A percentile compares a stretch with the other conserved stretches of the same genome.
phyloP scores from a whole-genome alignment of 2,797 vertebrate species.

The Pangasius larnaudii region DNA sequence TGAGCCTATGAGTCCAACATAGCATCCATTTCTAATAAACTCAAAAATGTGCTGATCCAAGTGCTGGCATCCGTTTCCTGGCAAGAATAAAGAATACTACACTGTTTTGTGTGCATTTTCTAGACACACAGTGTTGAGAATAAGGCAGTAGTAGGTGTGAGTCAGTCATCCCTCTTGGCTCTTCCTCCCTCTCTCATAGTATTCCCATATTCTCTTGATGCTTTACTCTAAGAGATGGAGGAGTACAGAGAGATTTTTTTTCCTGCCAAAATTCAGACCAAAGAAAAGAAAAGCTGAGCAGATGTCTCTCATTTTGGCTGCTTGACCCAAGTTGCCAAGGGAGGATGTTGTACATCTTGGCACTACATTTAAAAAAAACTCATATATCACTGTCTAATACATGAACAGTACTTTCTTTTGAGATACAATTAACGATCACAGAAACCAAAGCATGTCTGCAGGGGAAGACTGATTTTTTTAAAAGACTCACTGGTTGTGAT shows the following conservation, averaged over 20 bases:
- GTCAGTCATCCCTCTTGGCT: constrained; percentile 37
- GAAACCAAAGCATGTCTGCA: neutral
- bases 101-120: neutral
- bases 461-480: neutral
- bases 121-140: neutral
- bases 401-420: constrained; percentile 14
- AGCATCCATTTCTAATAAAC: neutral
- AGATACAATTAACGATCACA: constrained; percentile 2
- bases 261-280: constrained; percentile 26
- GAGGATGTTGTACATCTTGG: constrained; percentile 12
- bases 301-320: constrained; percentile 20
- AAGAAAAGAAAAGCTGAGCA: constrained; percentile 9
- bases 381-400: neutral
- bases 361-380: neutral
- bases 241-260: constrained; percentile 24
- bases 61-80: neutral
- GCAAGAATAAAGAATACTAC: constrained; percentile 14
- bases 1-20: neutral
- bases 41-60: neutral
- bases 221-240: constrained; percentile 32
- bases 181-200: constrained; percentile 23
- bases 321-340: constrained; percentile 1
- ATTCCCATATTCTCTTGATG: constrained; percentile 42
- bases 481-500: neutral
- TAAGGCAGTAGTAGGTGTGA: constrained; percentile 9